Conservation (phyloP, 2,113 vertebrate genomes). For the Montifringilla adamsi region DNA sequence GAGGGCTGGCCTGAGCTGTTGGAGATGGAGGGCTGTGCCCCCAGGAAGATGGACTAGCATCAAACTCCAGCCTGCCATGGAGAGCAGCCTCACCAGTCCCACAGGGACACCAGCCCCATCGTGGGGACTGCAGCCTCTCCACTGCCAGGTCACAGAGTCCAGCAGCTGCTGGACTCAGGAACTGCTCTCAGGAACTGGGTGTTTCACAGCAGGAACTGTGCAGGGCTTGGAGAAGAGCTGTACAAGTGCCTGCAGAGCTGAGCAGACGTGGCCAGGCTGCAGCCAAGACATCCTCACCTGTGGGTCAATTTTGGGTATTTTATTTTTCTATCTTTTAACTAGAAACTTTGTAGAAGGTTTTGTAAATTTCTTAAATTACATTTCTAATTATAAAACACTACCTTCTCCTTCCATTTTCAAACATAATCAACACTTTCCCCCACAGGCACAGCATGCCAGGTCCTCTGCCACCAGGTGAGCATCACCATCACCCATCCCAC, state of each 20-base stretch:
- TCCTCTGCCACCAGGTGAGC: neutral
- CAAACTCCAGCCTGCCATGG: neutral
- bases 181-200: neutral
- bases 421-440: neutral
- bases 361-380: neutral
- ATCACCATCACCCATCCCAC: neutral
- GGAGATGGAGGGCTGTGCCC: constrained; percentile 82
- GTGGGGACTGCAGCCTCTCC: neutral
- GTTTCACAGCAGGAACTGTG: neutral
- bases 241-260: neutral
- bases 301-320: neutral
- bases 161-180: neutral
- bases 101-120: neutral
- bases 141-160: neutral
- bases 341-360: neutral
- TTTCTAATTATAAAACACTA: neutral
- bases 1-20: constrained; percentile 82
- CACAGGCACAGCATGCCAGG: neutral
- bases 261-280: neutral
- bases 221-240: neutral
- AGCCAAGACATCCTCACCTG: neutral
- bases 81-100: neutral
- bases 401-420: neutral
- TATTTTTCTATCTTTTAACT: neutral
- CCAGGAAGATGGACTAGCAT: constrained; percentile 63